Percentiles rank a stretch among this genome's conserved stretches.
Conservation (phyloP, 2,888 invertebrate genomes). For the Tinea semifulvella region DNA sequence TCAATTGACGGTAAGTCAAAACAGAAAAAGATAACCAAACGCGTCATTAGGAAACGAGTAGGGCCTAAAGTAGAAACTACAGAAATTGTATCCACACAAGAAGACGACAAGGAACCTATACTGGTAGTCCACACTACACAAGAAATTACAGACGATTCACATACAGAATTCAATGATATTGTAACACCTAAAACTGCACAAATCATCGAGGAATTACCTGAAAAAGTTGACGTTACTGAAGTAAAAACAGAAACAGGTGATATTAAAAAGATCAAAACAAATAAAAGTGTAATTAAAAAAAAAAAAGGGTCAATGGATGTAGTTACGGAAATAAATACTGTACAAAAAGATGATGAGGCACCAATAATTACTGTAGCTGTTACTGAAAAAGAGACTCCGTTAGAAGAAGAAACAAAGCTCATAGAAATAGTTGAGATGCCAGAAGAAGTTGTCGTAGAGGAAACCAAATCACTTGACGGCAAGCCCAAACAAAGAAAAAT, state of each 20-base stretch:
- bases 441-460: conserved; percentile 20
- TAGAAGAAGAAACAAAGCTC: conserved; percentile 24
- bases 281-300: conserved; percentile 27
- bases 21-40: conserved; percentile 24
- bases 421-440: conserved; percentile 20
- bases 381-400: conserved; percentile 19
- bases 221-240: conserved; percentile 12
- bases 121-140: conserved; percentile 20
- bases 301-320: conserved; percentile 30
- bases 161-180: conserved; percentile 33
- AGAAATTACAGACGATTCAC: conserved; percentile 25
- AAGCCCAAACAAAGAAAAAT: conserved; percentile 23
- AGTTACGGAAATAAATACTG: conserved; percentile 44
- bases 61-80: conserved; percentile 30
- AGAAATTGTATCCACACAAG: conserved; percentile 38
- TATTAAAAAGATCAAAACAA: conserved; percentile 12
- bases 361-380: conserved; percentile 28
- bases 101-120: conserved; percentile 32
- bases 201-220: conserved; percentile 15
- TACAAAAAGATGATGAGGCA: conserved; percentile 41
- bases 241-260: conserved; percentile 15
- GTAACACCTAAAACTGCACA: conserved; percentile 23
- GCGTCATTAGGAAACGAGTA: conserved; percentile 30
- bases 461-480: conserved; percentile 23
- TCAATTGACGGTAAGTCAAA: conserved; percentile 23